Percentiles rank a stretch among this genome's conserved stretches.
Evolutionary conservation across 2,888 invertebrate genomes (phyloP).

Genomic region (Heliconius sara): DNA sequence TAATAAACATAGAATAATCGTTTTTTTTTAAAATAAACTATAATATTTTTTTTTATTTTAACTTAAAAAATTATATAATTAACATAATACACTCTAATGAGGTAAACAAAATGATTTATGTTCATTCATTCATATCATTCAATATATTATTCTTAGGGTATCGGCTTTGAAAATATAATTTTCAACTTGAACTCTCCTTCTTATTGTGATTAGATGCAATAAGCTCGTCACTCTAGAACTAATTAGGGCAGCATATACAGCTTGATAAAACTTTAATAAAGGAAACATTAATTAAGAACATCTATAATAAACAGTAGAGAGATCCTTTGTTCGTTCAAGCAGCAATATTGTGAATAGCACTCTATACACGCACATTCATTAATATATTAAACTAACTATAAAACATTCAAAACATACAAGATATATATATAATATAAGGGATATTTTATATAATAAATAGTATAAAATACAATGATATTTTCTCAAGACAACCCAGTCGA

Average conservation of each 20-base stretch:
- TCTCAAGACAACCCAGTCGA: neutral
- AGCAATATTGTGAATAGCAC: constrained; percentile 10
- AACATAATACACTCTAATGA: too few species aligned
- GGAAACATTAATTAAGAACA: constrained; percentile 44
- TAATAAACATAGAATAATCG: too few species aligned
- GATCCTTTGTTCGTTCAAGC: constrained; percentile 37
- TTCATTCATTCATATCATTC: too few species aligned
- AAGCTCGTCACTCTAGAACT: constrained; percentile 22
- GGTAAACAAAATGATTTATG: too few species aligned
- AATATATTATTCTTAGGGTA: too few species aligned
- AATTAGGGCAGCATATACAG: constrained; percentile 39
- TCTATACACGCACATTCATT: constrained; percentile 1
- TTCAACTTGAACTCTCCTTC: neutral
- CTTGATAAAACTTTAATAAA: constrained; percentile 41
- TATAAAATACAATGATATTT: neutral
- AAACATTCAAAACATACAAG: too few species aligned
- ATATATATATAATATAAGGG: neutral
- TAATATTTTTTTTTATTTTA: too few species aligned
- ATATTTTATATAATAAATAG: neutral
- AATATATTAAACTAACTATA: too few species aligned
- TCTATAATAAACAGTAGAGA: constrained; percentile 35
- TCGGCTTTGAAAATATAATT: neutral
- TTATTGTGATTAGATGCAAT: neutral
- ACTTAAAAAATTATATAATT: too few species aligned
- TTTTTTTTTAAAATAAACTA: too few species aligned